A percentile compares a stretch with the other conserved stretches of the same genome.
These are phyloP conservation scores for Thalpophila matura DNA, from an alignment of 2,888 invertebrate genomes.

Conservation along the genomic window DNA sequence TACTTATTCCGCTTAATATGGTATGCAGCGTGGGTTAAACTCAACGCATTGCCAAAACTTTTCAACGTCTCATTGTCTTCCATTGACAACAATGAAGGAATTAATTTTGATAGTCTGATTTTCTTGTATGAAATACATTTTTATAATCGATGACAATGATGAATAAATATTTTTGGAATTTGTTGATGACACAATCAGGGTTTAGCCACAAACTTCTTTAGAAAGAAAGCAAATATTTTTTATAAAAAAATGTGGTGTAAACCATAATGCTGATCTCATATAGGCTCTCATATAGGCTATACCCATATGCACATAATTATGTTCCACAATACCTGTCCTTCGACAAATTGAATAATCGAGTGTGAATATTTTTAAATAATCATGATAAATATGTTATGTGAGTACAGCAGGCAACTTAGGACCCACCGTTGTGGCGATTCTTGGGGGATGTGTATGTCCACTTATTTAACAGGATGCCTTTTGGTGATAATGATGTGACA, in stretches of 20 bases:
- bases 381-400: too few species aligned
- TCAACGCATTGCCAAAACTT: slow-evolving; percentile 57
- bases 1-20: slow-evolving; percentile 44
- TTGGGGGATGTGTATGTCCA: too few species aligned
- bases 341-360: too few species aligned
- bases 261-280: not conserved
- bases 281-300: too few species aligned
- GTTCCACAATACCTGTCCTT: too few species aligned
- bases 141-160: slow-evolving; percentile 28
- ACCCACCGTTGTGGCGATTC: too few species aligned
- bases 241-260: not conserved
- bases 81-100: slow-evolving; percentile 59
- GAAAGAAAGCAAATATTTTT: not conserved
- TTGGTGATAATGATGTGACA: too few species aligned
- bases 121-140: slow-evolving; percentile 45
- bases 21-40: slow-evolving; percentile 50
- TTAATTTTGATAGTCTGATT: slow-evolving; percentile 58
- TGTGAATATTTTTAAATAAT: too few species aligned
- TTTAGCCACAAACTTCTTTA: not conserved
- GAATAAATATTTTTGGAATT: slow-evolving; percentile 6
- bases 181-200: not conserved
- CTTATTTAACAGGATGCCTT: too few species aligned
- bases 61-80: slow-evolving; percentile 59
- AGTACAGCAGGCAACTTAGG: too few species aligned
- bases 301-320: too few species aligned